A percentile compares a stretch with the other conserved stretches of the same genome.
Evolutionary conservation across 2,797 vertebrate genomes (phyloP).

Genomic region (Chrysocyon brachyurus): DNA sequence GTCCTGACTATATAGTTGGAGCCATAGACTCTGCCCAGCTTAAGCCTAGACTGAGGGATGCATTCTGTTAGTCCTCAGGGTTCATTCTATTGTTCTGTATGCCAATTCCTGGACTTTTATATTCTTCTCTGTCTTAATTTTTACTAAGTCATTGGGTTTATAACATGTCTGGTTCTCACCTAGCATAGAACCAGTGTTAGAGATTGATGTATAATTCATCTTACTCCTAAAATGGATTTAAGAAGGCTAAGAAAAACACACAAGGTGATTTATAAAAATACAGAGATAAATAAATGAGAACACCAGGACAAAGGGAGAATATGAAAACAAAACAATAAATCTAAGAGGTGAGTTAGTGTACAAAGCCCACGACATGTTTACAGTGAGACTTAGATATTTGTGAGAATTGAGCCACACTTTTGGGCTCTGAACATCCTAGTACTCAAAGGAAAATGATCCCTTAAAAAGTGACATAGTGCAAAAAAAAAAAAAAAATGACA

Average conservation of each 20-base stretch:
- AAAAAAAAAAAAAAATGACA: no score
- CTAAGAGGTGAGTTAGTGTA: neutral
- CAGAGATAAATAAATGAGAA: neutral
- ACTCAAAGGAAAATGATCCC: neutral
- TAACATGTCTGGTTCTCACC: neutral
- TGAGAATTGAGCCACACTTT: slow-evolving; percentile 13
- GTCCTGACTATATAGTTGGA: neutral
- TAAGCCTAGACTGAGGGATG: neutral
- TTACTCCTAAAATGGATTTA: slow-evolving; percentile 23
- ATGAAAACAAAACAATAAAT: slow-evolving; percentile 23
- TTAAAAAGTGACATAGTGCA: neutral
- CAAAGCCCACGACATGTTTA: neutral
- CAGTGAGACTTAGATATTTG: neutral
- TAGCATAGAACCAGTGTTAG: neutral
- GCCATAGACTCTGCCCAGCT: neutral
- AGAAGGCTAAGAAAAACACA: neutral
- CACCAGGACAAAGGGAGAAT: neutral
- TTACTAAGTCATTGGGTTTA: neutral
- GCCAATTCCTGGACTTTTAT: neutral
- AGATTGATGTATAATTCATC: neutral
- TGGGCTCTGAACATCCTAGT: neutral
- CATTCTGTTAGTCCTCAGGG: no score
- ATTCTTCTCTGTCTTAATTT: slow-evolving; percentile 40
- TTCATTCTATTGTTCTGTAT: neutral
- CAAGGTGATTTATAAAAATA: neutral